Evolutionary conservation across 2,888 invertebrate genomes (phyloP).

Genomic region (Anarsia innoxiella): DNA sequence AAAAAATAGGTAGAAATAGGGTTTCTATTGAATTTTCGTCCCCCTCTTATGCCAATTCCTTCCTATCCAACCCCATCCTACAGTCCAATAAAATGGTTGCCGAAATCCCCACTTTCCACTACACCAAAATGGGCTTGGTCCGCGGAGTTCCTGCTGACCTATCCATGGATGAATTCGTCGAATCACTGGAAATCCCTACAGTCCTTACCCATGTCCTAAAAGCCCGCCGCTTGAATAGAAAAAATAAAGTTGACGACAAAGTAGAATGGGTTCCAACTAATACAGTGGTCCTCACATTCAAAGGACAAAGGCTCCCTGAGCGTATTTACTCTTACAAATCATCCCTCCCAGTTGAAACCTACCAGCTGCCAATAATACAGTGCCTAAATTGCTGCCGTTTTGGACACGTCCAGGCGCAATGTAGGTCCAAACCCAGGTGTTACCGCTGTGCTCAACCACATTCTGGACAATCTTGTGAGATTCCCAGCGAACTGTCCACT

Average conservation of each 20-base stretch:
- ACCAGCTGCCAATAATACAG: constrained; percentile 14
- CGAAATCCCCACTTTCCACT: not conserved
- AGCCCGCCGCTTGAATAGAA: constrained; percentile 13
- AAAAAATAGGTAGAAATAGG: not conserved
- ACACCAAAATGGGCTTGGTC: not conserved
- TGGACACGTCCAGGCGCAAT: constrained; percentile 20
- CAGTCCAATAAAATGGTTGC: not conserved
- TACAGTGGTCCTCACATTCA: constrained; percentile 12
- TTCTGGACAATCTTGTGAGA: constrained; percentile 12
- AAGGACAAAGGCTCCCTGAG: constrained; percentile 9
- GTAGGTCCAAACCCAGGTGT: constrained; percentile 21
- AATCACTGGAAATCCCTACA: constrained; percentile 1
- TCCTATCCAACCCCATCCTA: not conserved
- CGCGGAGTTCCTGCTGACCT: not conserved
- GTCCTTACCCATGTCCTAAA: constrained; percentile 13
- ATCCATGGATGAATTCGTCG: constrained; percentile 7
- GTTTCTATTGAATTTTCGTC: not conserved
- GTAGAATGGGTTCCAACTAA: constrained; percentile 13
- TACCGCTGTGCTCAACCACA: constrained; percentile 17
- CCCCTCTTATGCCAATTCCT: not conserved
- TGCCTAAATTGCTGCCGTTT: constrained; percentile 20
- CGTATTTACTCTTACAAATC: constrained; percentile 7
- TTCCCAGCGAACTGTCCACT: not conserved
- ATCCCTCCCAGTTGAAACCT: constrained; percentile 9
- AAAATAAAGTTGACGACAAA: not conserved